Evolutionary conservation across 2,797 vertebrate species (phyloP).

Genomic region (Thalassophryne amazonica): DNA sequence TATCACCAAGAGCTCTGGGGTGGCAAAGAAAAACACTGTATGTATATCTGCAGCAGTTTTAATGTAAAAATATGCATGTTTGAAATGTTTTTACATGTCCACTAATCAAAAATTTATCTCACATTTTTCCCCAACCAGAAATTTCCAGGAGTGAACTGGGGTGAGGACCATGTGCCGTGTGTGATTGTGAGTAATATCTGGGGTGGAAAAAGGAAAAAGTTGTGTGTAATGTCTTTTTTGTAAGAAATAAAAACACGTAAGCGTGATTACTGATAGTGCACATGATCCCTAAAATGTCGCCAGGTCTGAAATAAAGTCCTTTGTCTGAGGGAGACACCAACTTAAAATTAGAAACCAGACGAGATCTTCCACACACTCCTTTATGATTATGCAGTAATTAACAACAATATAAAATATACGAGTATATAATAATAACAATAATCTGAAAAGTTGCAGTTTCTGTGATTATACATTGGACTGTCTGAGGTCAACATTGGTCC

Average conservation of each 20-base stretch:
- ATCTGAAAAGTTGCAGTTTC: neutral
- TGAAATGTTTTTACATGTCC: neutral
- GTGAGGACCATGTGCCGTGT: constrained; percentile 13
- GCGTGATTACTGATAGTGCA: too few relatives aligned
- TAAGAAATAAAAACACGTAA: constrained; percentile 1
- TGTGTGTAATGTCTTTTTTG: too few relatives aligned
- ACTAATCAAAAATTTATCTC: constrained; percentile 3
- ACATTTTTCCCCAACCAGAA: constrained; percentile 19
- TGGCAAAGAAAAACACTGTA: too few relatives aligned
- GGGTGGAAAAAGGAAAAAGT: constrained; percentile 55
- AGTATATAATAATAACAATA: too few relatives aligned
- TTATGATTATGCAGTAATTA: neutral
- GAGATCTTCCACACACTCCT: neutral
- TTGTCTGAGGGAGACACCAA: neutral
- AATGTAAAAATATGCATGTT: too few relatives aligned
- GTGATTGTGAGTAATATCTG: constrained; percentile 13
- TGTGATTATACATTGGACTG: too few relatives aligned
- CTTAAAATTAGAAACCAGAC: neutral
- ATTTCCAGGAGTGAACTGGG: constrained; percentile 22
- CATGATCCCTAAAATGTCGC: too few relatives aligned
- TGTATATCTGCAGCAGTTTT: too few relatives aligned
- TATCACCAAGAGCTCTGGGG: too few relatives aligned
- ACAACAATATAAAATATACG: neutral
- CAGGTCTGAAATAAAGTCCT: neutral
- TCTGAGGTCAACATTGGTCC: too few relatives aligned